Evolutionary conservation across 2,888 invertebrate genomes (phyloP).

Genomic region (Elaeidobius kamerunicus): DNA sequence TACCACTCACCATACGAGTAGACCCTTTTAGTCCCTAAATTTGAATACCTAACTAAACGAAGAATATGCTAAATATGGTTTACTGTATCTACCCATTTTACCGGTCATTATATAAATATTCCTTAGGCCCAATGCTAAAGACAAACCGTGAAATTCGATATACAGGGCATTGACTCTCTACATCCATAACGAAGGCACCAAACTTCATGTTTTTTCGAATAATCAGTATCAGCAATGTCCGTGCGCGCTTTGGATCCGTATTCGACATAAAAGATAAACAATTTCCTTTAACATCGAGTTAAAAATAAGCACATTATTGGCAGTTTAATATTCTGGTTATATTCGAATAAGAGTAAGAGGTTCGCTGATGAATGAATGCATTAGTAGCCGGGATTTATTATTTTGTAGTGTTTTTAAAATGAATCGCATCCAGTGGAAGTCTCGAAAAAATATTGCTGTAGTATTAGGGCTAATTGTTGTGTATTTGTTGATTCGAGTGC

Average conservation of each 20-base stretch:
- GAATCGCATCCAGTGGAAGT: constrained; percentile 45
- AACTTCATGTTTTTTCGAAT: background rate
- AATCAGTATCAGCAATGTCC: background rate
- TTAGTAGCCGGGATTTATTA: background rate
- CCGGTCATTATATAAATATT: too few relatives aligned
- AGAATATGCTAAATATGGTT: too few relatives aligned
- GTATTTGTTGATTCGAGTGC: constrained; percentile 43
- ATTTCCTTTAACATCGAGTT: constrained; percentile 15
- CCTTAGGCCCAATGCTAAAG: too few relatives aligned
- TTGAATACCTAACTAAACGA: too few relatives aligned
- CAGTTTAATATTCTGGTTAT: background rate
- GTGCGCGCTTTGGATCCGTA: background rate
- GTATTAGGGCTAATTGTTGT: constrained; percentile 36
- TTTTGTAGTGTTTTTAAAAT: constrained; percentile 32
- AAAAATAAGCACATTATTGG: constrained; percentile 15
- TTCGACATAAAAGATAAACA: constrained; percentile 16
- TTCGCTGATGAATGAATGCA: background rate
- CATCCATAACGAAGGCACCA: too few relatives aligned
- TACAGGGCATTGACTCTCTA: too few relatives aligned
- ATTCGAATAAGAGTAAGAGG: background rate
- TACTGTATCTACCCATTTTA: too few relatives aligned
- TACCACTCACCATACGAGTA: too few relatives aligned
- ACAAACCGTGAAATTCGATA: too few relatives aligned
- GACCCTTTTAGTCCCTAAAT: too few relatives aligned
- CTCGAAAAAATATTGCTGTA: constrained; percentile 37